A percentile compares a stretch with the other conserved stretches of the same genome.
These are phyloP conservation scores for Rhadina sibilatrix DNA, from an alignment of 2,113 vertebrate species.

Conservation along the genomic window DNA sequence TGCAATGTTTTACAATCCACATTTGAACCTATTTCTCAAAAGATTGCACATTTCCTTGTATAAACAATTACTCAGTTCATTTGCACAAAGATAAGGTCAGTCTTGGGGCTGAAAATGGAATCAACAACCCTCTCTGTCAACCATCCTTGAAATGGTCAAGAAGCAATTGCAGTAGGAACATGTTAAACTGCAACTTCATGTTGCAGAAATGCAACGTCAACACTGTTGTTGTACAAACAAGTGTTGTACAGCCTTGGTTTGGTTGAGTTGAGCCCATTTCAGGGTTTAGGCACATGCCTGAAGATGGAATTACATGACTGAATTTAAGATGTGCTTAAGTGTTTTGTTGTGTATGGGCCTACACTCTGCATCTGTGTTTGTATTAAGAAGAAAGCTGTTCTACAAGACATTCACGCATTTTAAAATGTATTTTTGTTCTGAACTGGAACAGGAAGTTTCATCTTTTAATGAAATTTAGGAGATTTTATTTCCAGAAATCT, in stretches of 20 bases:
- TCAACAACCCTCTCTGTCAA: not conserved
- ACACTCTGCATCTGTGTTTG: conserved; percentile 54
- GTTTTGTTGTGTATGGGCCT: conserved; percentile 25
- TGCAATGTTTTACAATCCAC: not conserved
- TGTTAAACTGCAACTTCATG: not conserved
- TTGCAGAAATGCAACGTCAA: not conserved
- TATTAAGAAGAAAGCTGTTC: conserved; percentile 50
- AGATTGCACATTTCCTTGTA: not conserved
- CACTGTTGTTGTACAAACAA: not conserved
- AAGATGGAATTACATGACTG: not conserved
- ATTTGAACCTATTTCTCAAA: conserved; percentile 10
- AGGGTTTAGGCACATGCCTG: not conserved
- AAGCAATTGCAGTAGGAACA: not conserved
- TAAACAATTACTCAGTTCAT: not conserved
- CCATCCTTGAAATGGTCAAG: not conserved
- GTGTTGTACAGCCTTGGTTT: not conserved
- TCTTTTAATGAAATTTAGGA: not conserved
- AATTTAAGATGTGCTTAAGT: not conserved
- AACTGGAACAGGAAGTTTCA: conserved; percentile 44
- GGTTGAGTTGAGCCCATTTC: not conserved
- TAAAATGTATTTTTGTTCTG: conserved; percentile 36
- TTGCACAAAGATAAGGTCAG: not conserved
- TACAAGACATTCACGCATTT: not conserved
- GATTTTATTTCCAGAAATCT: conserved; percentile 8
- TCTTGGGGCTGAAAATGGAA: not conserved